Base-by-base conservation (phyloP, 2,797 vertebrate species). In the Threskiornis aethiopicus region DNA sequence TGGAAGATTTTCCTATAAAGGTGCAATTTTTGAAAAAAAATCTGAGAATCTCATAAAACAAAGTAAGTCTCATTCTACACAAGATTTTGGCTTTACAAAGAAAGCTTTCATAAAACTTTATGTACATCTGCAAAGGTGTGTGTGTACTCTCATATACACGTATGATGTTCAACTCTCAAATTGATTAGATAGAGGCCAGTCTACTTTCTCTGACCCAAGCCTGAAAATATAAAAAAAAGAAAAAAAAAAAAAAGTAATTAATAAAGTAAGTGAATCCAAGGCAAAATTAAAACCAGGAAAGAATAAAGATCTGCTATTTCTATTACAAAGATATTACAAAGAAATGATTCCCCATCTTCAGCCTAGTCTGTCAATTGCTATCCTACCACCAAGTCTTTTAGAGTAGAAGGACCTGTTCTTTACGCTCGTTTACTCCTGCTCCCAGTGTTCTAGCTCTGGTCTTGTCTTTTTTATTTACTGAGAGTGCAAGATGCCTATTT, bases 121-220 rank as follows among this genome's bases (percentile, higher is more conserved):
- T 6, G 11, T 79, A n/a, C 4, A 55, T 4, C 29, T 83, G 78
- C 24, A 79, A 6, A 4, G 11, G 28, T 31, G 41, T 16, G 31
- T 51, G 72, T 82, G 33, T 67, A 28, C 29, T 44, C 20, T 58
- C 16, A 1, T 14, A 33, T 2, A 59, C 12, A 51, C 0, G 0
- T 5, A 11, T 0, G 21, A 16, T 1, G 1, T 54, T 4, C 39
- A 83, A 14, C 20, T 67, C 51, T n/a, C 52, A 10, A 41, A 65
- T 0, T 24, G 37, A 55, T 51, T 37, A 70, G 18, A 26, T 1
- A 90, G 25, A 81, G 16, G 41, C 35, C 54, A 71, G 37, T 15
- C 21, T 28, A 20, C 16, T 59, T 62, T 39, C 44, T 39, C 71
- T 90, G 44, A 46, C 24, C 8, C 41, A 81, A 72, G 29, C 35